phyloP scores from a whole-genome alignment of 2,888 invertebrate genomes.

The Priocnemis perturbator region DNA sequence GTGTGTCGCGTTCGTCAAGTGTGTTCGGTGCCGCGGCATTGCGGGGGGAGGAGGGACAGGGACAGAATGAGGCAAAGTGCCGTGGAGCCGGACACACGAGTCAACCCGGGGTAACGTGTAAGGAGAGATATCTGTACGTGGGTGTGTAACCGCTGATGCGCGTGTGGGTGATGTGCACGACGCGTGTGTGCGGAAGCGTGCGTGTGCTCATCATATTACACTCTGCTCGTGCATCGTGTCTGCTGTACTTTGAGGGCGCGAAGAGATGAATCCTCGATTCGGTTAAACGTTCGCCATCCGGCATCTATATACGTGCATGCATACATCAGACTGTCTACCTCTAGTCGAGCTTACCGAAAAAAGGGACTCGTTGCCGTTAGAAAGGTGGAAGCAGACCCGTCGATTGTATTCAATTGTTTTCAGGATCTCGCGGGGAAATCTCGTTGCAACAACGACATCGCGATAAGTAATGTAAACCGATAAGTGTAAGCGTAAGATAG shows the following conservation, averaged over 20 bases:
- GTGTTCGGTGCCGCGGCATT: slow-evolving; percentile 22
- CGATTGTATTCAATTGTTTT: no score
- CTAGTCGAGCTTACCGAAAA: slow-evolving; percentile 38
- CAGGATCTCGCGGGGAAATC: background rate
- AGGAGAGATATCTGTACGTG: slow-evolving; percentile 50
- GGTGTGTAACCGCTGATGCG: slow-evolving; percentile 39
- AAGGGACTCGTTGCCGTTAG: no score
- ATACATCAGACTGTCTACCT: slow-evolving; percentile 54
- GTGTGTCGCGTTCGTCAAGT: slow-evolving; percentile 37
- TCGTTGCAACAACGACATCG: background rate
- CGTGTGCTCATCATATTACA: slow-evolving; percentile 52
- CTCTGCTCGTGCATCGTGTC: slow-evolving; percentile 51
- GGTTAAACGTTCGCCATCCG: slow-evolving; percentile 54
- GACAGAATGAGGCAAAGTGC: slow-evolving; percentile 50
- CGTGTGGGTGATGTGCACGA: slow-evolving; percentile 29
- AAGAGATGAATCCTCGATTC: slow-evolving; percentile 58
- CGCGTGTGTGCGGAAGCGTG: slow-evolving; percentile 21
- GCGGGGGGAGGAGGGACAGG: slow-evolving; percentile 33
- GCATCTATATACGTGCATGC: no score
- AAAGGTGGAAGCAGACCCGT: no score
- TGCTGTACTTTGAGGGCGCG: slow-evolving; percentile 50
- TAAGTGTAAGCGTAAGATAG: background rate
- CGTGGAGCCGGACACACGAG: slow-evolving; percentile 52
- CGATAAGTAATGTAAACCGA: background rate
- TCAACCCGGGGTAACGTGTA: slow-evolving; percentile 53